Conservation (phyloP, 2,888 invertebrate genomes). For the Phragmatobia fuliginosa region DNA sequence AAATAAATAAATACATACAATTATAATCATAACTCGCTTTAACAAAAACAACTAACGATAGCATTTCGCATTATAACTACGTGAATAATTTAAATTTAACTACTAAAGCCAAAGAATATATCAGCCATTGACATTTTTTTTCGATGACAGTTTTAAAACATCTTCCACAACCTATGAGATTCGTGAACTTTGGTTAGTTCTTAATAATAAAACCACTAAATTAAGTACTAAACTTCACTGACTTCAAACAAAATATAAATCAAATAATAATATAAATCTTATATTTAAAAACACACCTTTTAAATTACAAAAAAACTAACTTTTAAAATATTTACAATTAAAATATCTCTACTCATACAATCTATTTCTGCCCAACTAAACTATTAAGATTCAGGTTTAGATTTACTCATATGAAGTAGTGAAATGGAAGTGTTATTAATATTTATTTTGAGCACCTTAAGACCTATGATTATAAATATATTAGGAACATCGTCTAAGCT, state of each 20-base stretch:
- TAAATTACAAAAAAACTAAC: not conserved
- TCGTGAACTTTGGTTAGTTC: not conserved
- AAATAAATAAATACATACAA: slow-evolving; percentile 40
- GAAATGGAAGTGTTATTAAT: not conserved
- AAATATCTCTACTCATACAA: not conserved
- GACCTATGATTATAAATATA: not conserved
- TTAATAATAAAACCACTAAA: not conserved
- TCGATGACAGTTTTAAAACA: not conserved
- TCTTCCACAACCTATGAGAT: slow-evolving; percentile 1
- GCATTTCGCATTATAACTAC: slow-evolving; percentile 37
- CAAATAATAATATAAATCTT: not conserved
- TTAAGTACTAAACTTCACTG: not conserved
- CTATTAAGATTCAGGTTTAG: not conserved
- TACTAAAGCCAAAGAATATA: slow-evolving; percentile 29
- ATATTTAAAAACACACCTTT: not conserved
- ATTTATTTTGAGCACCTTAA: not conserved
- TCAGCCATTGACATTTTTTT: not conserved
- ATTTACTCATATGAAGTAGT: not conserved
- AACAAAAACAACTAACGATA: slow-evolving; percentile 33
- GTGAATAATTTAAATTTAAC: slow-evolving; percentile 44
- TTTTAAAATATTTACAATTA: not conserved
- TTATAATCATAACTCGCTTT: slow-evolving; percentile 28
- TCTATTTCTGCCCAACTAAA: not conserved
- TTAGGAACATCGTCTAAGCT: slow-evolving; percentile 44
- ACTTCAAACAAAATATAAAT: not conserved